Conservation (phyloP, 2,113 vertebrate species). For the Pristiophorus japonicus region DNA sequence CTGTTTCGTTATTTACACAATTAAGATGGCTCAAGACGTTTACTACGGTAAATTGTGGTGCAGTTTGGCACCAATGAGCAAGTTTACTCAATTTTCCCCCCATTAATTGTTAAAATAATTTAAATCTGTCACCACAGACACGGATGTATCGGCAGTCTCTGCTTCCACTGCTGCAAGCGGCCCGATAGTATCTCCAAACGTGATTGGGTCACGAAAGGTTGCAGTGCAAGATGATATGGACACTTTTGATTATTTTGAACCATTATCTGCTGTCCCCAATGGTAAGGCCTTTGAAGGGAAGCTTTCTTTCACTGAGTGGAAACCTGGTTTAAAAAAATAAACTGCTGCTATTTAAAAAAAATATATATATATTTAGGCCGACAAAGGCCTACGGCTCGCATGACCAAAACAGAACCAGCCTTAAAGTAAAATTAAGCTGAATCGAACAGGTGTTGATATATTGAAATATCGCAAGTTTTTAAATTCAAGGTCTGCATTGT, state of each 20-base stretch:
- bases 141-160: constrained; percentile 84
- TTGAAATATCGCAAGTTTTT: not conserved
- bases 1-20: not conserved
- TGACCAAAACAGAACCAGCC: not conserved
- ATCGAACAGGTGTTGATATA: too few relatives aligned
- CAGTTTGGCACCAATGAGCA: not conserved
- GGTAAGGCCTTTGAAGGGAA: constrained; percentile 88
- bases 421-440: not conserved
- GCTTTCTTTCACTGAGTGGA: constrained; percentile 71
- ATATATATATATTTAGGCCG: not conserved
- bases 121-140: constrained; percentile 97
- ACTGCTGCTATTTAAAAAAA: constrained; percentile 46
- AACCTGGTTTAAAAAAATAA: constrained; percentile 60
- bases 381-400: not conserved
- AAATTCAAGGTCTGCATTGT: not conserved
- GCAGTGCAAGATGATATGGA: constrained; percentile 90
- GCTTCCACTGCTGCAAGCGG: constrained; percentile 85
- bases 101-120: constrained; percentile 54
- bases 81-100: not conserved
- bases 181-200: constrained; percentile 86
- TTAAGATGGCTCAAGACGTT: not conserved
- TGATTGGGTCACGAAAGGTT: constrained; percentile 90
- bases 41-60: not conserved
- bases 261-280: constrained; percentile 90
- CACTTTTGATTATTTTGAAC: constrained; percentile 89